Conservation (phyloP, 2,888 invertebrate genomes). For the Leuctra nigra region DNA sequence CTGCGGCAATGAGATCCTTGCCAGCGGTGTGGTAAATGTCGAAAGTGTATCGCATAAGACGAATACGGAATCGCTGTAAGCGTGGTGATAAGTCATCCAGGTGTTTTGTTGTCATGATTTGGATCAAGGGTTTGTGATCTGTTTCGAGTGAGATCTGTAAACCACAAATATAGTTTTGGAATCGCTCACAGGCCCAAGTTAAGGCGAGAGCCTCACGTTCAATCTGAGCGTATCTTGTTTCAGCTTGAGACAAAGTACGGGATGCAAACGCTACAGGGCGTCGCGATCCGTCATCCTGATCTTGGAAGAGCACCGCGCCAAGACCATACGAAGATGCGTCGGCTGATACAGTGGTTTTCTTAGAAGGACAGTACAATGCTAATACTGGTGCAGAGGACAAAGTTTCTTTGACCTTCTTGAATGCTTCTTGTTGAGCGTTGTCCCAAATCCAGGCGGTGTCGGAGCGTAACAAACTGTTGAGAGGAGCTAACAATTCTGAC, state of each 20-base stretch:
- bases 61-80: neutral
- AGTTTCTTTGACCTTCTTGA: slow-evolving; percentile 8
- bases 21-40: neutral
- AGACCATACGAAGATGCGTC: slow-evolving; percentile 28
- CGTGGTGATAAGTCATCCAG: neutral
- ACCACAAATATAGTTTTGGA: neutral
- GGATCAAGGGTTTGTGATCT: slow-evolving; percentile 18
- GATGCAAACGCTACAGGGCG: slow-evolving; percentile 17
- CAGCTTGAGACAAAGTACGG: slow-evolving; percentile 25
- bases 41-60: neutral
- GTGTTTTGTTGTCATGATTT: slow-evolving; percentile 13
- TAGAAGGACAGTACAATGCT: slow-evolving; percentile 19
- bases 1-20: slow-evolving; percentile 3
- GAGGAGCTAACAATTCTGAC: slow-evolving; percentile 9
- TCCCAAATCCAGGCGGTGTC: neutral
- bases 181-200: neutral
- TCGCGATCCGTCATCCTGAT: slow-evolving; percentile 20
- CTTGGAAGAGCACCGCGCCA: slow-evolving; percentile 27
- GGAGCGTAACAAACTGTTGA: slow-evolving; percentile 11
- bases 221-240: slow-evolving; percentile 15
- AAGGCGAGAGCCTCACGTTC: slow-evolving; percentile 11
- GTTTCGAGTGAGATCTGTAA: neutral
- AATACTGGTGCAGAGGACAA: slow-evolving; percentile 15
- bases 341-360: slow-evolving; percentile 25
- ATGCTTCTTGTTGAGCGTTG: neutral